These are phyloP conservation scores for Eurystomus gularis DNA, from an alignment of 2,113 vertebrate genomes.

Conservation along the genomic window DNA sequence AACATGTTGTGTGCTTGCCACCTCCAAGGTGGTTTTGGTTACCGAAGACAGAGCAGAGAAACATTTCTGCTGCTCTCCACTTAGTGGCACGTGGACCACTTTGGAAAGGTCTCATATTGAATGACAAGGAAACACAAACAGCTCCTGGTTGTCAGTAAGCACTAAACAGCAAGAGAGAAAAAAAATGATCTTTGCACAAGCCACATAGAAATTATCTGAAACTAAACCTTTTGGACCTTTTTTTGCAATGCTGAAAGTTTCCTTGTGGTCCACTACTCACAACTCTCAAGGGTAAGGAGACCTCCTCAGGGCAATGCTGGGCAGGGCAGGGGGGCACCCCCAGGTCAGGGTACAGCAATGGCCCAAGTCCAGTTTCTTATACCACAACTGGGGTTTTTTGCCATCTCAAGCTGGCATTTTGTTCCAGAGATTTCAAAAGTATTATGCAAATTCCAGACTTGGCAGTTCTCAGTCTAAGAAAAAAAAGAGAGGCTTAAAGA, in stretches of 20 bases:
- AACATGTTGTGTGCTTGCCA: neutral
- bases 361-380: neutral
- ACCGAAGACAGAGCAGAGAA: neutral
- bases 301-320: neutral
- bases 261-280: neutral
- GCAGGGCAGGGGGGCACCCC: neutral
- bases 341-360: neutral
- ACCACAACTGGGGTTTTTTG: rapidly evolving
- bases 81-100: neutral
- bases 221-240: neutral
- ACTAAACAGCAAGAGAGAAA: neutral
- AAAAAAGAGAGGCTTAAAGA: neutral
- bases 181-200: neutral
- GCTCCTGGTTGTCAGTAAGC: neutral
- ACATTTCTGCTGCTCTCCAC: neutral
- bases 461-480: neutral
- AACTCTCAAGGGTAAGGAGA: neutral
- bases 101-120: neutral
- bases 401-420: neutral
- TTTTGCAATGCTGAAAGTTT: neutral
- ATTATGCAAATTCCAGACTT: neutral
- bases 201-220: neutral
- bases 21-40: neutral
- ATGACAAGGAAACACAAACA: neutral
- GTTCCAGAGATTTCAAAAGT: neutral